Base-by-base conservation (phyloP, 2,113 vertebrate genomes). In the Phrynosoma blainvillii region DNA sequence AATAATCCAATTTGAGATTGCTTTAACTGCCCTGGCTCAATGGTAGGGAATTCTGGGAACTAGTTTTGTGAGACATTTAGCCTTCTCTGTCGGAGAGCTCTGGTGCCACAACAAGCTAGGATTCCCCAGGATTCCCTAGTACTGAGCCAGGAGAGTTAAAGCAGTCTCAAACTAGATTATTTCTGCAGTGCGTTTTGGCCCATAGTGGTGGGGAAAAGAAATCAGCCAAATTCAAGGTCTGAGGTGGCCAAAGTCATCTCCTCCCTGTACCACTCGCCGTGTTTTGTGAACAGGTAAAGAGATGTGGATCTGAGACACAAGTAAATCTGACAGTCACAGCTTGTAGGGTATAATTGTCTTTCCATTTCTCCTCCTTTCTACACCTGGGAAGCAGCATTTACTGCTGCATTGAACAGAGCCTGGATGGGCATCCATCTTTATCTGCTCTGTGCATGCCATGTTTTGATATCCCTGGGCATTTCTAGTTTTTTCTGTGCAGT, bases 401-500 rank as follows among this genome's bases (percentile, higher is more conserved):
- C 77, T 0, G 1, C 87, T 27, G 0, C 40, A 42, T 4, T 1
- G 9, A 47, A 32, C 74, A 0, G 18, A n/a, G n/a, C 70, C 78
- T 21, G 8, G 18, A 40, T 78, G 66, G 11, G 32, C 78, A 59
- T 79, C 73, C 9, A 2, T 32, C 47, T 70, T 82, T n/a, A 0
- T 8, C 65, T 0, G 11, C 3, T 62, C 71, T 82, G 14, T 84
- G 12, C 25, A 12, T 76, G 52, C 32, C 1, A 59, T 75, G 21
- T 36, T 76, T 65, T 59, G 42, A 36, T 79, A 76, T 56, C 77
- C 0, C 52, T 2, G 84, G 82, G 5, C 68, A 77, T 52, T 93
- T 86, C 82, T 88, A 86, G 74, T 0, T 75, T 56, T 75, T 83
- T 77, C 47, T 32, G 85, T 85, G 90, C 59, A 20, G 75, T n/a